phyloP scores from a whole-genome alignment of 2,888 invertebrate genomes.

The Eristalinus sepulchralis region DNA sequence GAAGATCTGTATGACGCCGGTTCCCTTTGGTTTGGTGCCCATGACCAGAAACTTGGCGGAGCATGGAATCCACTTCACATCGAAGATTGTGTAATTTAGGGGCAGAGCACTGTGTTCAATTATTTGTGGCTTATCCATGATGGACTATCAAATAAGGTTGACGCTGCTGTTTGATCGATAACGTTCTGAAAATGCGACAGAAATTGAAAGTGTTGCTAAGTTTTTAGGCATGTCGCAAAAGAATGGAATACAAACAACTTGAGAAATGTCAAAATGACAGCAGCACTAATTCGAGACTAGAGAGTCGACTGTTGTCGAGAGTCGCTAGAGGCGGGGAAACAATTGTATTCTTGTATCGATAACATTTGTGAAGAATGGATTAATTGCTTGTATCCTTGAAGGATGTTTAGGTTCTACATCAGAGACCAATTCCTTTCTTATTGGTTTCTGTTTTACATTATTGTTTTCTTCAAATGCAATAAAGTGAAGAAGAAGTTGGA shows the following conservation, averaged over 20 bases:
- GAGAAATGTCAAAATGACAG: slow-evolving; percentile 6
- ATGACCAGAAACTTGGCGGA: slow-evolving; percentile 95
- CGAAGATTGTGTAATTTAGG: slow-evolving; percentile 92
- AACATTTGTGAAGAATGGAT: too few relatives aligned
- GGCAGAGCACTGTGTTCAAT: slow-evolving; percentile 92
- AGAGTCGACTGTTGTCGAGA: background rate
- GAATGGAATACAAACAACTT: background rate
- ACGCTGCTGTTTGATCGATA: slow-evolving; percentile 47
- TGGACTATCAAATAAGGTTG: background rate
- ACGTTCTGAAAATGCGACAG: slow-evolving; percentile 3
- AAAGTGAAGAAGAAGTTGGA: too few relatives aligned
- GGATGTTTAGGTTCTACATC: too few relatives aligned
- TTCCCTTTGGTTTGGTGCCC: slow-evolving; percentile 92
- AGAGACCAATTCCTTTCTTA: too few relatives aligned
- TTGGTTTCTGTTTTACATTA: too few relatives aligned
- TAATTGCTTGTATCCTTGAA: too few relatives aligned
- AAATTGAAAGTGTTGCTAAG: slow-evolving; percentile 53
- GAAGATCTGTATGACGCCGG: slow-evolving; percentile 91
- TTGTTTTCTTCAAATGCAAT: too few relatives aligned
- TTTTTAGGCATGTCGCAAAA: slow-evolving; percentile 15
- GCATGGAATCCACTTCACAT: slow-evolving; percentile 97
- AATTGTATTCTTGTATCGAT: background rate
- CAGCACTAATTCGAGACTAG: fast-evolving
- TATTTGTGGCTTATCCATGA: slow-evolving; percentile 92
- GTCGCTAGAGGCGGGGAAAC: background rate